phyloP scores from a whole-genome alignment of 2,888 invertebrate genomes.

The Parochlus steinenii region DNA sequence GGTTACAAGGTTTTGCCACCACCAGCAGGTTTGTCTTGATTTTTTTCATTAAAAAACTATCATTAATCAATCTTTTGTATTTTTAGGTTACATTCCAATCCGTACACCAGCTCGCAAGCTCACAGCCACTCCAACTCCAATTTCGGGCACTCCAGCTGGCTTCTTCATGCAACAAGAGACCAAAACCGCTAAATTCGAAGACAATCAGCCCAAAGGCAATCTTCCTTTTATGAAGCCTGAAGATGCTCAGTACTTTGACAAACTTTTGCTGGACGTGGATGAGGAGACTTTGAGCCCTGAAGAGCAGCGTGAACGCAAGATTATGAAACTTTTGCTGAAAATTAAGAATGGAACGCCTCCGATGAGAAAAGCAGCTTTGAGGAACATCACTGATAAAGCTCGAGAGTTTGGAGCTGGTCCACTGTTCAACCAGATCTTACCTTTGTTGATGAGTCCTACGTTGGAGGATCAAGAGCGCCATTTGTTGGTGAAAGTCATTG shows the following conservation, averaged over 20 bases:
- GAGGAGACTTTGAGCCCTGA: slow-evolving; percentile 90
- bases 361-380: slow-evolving; percentile 93
- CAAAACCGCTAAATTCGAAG: slow-evolving; percentile 69
- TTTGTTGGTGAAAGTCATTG: slow-evolving; percentile 96
- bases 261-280: slow-evolving; percentile 92
- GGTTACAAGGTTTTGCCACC: slow-evolving; percentile 95
- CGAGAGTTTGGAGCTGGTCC: slow-evolving; percentile 97
- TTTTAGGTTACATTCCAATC: slow-evolving; percentile 89
- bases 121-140: slow-evolving; percentile 95
- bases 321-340: slow-evolving; percentile 94
- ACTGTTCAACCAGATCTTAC: slow-evolving; percentile 96
- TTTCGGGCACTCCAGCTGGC: slow-evolving; percentile 79
- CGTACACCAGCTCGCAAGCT: slow-evolving; percentile 95
- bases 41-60: slow-evolving; percentile 4
- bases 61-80: slow-evolving; percentile 23
- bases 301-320: slow-evolving; percentile 95
- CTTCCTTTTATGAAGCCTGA: slow-evolving; percentile 99
- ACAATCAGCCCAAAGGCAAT: slow-evolving; percentile 96
- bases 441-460: slow-evolving; percentile 98
- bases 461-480: slow-evolving; percentile 98
- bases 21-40: slow-evolving; percentile 62
- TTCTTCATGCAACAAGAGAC: slow-evolving; percentile 92
- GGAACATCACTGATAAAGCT: slow-evolving; percentile 98
- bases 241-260: slow-evolving; percentile 99
- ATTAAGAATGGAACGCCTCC: slow-evolving; percentile 99